Percentiles rank a stretch among this genome's conserved stretches.
Conservation (phyloP, 2,797 vertebrate species). For the Xyrichtys novacula region DNA sequence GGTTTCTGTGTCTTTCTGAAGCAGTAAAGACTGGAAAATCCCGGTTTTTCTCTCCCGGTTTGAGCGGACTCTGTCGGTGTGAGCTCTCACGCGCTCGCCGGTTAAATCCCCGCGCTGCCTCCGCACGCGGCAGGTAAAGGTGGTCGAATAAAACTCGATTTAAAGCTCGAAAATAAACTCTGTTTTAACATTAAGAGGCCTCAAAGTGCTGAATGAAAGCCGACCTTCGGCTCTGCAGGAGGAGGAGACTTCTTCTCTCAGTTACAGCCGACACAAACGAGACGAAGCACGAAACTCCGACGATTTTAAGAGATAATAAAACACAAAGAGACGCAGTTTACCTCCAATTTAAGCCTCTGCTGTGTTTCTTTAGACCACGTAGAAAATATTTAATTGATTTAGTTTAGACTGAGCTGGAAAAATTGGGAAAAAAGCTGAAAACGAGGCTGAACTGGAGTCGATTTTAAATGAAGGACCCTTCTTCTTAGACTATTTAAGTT, state of each 20-base stretch:
- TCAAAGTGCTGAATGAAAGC: background rate
- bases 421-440: background rate
- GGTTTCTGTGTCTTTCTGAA: background rate
- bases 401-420: too few species aligned
- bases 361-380: background rate
- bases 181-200: background rate
- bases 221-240: background rate
- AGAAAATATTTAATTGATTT: too few species aligned
- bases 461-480: background rate
- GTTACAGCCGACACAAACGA: constrained; percentile 1
- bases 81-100: background rate
- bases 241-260: constrained; percentile 11
- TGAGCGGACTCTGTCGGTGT: background rate
- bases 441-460: background rate
- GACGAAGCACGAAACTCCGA: constrained; percentile 13
- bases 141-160: background rate
- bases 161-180: background rate
- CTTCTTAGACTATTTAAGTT: background rate
- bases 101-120: background rate
- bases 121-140: background rate
- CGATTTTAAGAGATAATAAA: background rate
- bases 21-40: background rate
- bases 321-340: background rate
- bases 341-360: background rate
- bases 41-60: background rate